Evolutionary conservation across 2,797 vertebrate species (phyloP).

Genomic region (Microctenopoma lineatum): DNA sequence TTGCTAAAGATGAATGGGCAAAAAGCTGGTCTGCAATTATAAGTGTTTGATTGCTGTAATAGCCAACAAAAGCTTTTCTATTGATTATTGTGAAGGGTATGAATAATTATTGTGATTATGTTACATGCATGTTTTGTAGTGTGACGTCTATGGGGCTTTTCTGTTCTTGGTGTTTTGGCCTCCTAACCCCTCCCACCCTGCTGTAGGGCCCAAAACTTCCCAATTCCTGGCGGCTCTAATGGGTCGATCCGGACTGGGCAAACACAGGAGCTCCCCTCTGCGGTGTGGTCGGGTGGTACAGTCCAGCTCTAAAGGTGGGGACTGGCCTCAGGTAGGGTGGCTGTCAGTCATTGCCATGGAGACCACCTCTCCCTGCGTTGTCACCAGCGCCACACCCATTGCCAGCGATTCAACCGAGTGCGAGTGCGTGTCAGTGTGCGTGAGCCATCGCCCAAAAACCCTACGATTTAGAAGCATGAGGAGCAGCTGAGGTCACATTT

Average conservation of each 20-base stretch:
- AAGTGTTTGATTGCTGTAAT: no score
- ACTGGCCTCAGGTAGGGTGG: conserved; percentile 85
- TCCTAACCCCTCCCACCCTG: conserved; percentile 72
- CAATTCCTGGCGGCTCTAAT: conserved; percentile 85
- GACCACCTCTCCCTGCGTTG: conserved; percentile 76
- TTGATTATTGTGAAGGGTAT: no score
- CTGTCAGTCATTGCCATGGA: conserved; percentile 83
- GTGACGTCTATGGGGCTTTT: conserved; percentile 48
- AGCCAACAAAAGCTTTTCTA: no score
- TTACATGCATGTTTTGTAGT: conserved; percentile 29
- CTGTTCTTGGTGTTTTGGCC: conserved; percentile 61
- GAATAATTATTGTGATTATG: no score
- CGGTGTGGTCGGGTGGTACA: conserved; percentile 82
- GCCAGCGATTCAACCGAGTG: conserved; percentile 48
- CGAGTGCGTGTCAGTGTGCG: conserved; percentile 47
- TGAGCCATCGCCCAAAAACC: conserved; percentile 63
- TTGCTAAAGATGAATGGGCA: no score
- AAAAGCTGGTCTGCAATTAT: no score
- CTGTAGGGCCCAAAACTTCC: conserved; percentile 81
- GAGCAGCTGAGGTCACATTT: conserved; percentile 37
- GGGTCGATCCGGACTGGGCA: conserved; percentile 85
- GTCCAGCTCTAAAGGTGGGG: conserved; percentile 87
- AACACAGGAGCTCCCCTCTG: conserved; percentile 84
- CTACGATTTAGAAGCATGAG: conserved; percentile 17
- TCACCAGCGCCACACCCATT: conserved; percentile 66